Conservation (phyloP, 53 echinoderm and acorn worm species). For the Patiria pectinifera region DNA sequence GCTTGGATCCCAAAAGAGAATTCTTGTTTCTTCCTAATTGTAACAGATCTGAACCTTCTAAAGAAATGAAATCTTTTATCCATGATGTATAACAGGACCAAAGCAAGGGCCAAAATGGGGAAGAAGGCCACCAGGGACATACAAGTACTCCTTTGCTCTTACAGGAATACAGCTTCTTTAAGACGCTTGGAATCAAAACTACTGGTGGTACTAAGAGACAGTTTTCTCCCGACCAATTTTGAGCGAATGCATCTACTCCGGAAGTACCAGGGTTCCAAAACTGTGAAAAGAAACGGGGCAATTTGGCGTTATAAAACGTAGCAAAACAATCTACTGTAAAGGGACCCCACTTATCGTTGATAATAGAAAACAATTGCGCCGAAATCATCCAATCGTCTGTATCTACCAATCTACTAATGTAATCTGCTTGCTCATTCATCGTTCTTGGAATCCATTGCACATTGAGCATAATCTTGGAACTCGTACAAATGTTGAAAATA, state of each 20-base stretch:
- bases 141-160: not conserved
- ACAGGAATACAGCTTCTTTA: not conserved
- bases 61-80: not conserved
- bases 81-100: not conserved
- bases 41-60: not conserved
- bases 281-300: conserved; percentile 35
- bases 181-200: not conserved
- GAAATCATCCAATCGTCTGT: conserved; percentile 56
- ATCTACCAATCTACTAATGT: conserved; percentile 41
- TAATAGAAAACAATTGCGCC: not conserved
- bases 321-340: conserved; percentile 42
- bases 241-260: conserved; percentile 32
- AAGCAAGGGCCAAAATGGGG: conserved; percentile 22
- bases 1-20: not conserved
- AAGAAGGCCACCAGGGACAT: conserved; percentile 34
- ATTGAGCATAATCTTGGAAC: not conserved
- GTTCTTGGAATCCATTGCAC: conserved; percentile 50
- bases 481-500: conserved; percentile 12
- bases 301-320: not conserved
- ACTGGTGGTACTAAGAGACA: conserved; percentile 22
- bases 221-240: conserved; percentile 19
- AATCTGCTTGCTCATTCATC: conserved; percentile 52
- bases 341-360: conserved; percentile 26
- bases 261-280: conserved; percentile 34
- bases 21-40: conserved; percentile 1